A percentile compares a stretch with the other conserved stretches of the same genome.
phyloP scores from a whole-genome alignment of 2,888 invertebrate genomes.

The Drosophila paranaensis region DNA sequence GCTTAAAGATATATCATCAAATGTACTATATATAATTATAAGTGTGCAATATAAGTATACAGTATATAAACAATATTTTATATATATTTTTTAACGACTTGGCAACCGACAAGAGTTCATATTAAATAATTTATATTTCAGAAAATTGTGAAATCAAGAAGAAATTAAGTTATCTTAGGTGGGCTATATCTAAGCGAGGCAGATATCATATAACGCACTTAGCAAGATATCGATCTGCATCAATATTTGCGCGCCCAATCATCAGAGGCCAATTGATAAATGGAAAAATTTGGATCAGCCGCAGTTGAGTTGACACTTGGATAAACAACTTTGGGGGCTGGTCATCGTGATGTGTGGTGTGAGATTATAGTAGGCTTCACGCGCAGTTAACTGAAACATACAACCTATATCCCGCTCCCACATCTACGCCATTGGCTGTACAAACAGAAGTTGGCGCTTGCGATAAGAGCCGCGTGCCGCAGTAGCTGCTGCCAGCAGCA shows the following conservation, averaged over 20 bases:
- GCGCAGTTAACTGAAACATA: conserved; percentile 67
- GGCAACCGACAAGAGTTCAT: background rate
- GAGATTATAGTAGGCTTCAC: conserved; percentile 44
- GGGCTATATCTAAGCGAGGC: background rate
- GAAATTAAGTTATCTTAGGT: background rate
- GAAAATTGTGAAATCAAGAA: conserved; percentile 25
- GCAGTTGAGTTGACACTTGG: conserved; percentile 43
- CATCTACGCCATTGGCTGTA: conserved; percentile 71
- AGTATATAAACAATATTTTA: background rate
- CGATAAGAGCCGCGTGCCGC: conserved; percentile 69
- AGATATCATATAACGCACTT: conserved; percentile 25
- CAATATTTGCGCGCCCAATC: conserved; percentile 50
- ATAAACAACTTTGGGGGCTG: conserved; percentile 49
- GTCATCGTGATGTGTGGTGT: conserved; percentile 43
- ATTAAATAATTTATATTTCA: background rate
- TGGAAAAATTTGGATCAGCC: conserved; percentile 51
- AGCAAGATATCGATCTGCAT: conserved; percentile 30
- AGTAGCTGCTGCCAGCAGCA: conserved; percentile 29
- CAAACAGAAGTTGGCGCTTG: conserved; percentile 45
- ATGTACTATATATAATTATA: background rate
- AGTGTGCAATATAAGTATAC: too few relatives aligned
- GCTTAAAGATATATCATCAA: background rate
- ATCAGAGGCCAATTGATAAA: conserved; percentile 32
- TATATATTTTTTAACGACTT: background rate
- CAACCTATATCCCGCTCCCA: conserved; percentile 79